Base-by-base conservation (phyloP, 2,888 invertebrate genomes). In the Lycophotia porphyrea region DNA sequence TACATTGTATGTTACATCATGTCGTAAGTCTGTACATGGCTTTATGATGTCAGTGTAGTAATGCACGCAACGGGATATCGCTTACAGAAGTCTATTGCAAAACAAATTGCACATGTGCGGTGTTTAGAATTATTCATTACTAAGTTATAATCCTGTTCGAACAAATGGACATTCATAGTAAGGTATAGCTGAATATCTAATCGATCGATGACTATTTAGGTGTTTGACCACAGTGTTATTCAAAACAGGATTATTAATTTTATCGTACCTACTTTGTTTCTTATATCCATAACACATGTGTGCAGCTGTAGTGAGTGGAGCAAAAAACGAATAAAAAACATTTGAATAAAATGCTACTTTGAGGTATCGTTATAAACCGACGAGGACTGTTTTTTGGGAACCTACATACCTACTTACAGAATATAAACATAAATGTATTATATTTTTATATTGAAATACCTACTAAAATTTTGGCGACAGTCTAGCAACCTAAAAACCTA, bases 111-210 rank as follows among this genome's bases (percentile, higher is more conserved):
- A 52, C 31, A n/a, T 21, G 21, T 49, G 15, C 11, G 24, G 39
- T 66, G 68, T 65, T 49, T 24, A 13, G 60, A 83, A 72, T 82
- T 55, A 82, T 80, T 71, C 24, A 82, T 47, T 49, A 13, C 13
- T 5, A 24, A 24, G 24, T 39, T 24, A 65, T 24, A 61, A 61
- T 58, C 21, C 34, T 42, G 34, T 31, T 65, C 49, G 8, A 76
- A 81, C 34, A 65, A 78, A 24, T 15, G n/a, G 15, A 39, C 15
- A 65, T 76, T 82, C 42, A 24, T 64, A 24, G 9, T 24, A 49
- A 5, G n/a, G 31, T 55, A 76, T 15, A 18, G n/a, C 39, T 77
- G 58, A 83, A 81, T 83, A 63, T 44, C 78, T 78, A 81, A 70
- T n/a, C 67, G 44, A 55, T 66, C 78, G 34, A 61, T 18, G 27